These are phyloP conservation scores for Hippoglossus hippoglossus DNA, from an alignment of 2,797 vertebrate species.

Conservation along the genomic window DNA sequence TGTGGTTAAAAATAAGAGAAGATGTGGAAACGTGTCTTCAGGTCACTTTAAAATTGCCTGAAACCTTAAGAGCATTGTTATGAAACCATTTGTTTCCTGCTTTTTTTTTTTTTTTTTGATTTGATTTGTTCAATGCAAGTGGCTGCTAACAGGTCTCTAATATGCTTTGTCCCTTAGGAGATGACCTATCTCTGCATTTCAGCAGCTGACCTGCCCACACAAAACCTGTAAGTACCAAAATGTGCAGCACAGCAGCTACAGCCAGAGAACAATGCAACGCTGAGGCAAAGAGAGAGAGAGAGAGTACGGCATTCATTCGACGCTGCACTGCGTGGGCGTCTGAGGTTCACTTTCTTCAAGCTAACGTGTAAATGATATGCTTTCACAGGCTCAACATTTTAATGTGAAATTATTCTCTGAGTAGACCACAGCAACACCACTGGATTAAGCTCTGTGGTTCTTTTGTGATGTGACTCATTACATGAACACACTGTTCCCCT, in stretches of 20 bases:
- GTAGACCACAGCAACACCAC: constrained; percentile 7
- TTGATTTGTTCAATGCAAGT: constrained; percentile 16
- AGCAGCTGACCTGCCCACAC: constrained; percentile 93
- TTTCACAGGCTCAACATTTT: constrained; percentile 47
- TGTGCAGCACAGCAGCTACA: constrained; percentile 42
- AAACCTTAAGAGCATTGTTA: background rate
- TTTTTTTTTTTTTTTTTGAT: constrained; percentile 11
- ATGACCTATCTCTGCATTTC: constrained; percentile 97
- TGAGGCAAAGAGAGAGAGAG: constrained; percentile 27
- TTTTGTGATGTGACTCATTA: background rate
- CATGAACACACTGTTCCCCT: background rate
- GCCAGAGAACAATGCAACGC: constrained; percentile 39
- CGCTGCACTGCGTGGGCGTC: constrained; percentile 61
- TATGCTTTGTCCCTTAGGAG: constrained; percentile 85
- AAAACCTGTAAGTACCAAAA: constrained; percentile 93
- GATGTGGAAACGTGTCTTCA: background rate
- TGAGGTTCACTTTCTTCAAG: constrained; percentile 59
- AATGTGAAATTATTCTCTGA: constrained; percentile 37
- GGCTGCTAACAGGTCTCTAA: constrained; percentile 47
- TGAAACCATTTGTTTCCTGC: constrained; percentile 1
- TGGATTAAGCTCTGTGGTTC: constrained; percentile 6
- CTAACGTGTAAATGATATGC: constrained; percentile 62
- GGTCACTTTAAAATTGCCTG: background rate
- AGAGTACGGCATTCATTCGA: constrained; percentile 36
- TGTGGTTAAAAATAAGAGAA: background rate